Base-by-base conservation (phyloP, 2,797 vertebrate species). In the Brachyalestes nurse region DNA sequence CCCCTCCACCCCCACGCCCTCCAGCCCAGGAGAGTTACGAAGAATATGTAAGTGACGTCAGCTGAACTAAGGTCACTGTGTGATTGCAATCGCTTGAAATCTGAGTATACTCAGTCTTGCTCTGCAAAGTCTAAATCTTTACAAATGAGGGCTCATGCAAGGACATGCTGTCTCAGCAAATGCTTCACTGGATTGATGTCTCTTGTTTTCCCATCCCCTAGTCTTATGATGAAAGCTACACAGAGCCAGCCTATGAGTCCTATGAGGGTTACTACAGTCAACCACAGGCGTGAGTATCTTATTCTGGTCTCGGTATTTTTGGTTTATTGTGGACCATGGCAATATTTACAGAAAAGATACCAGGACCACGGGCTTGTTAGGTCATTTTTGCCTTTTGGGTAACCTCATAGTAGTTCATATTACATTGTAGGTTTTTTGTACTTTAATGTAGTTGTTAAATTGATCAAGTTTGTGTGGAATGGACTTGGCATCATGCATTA, bases 201-300 rank as follows among this genome's bases (percentile, higher is more conserved):
- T 53, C 69, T 82, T 40, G 73, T 81, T 66, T 64, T 81, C 79
- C 79, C 76, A 72, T 82, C 66, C 87, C 84, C 21, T 85, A 99
- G 97, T 93, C 97, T 82, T 99, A 99, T 77, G 97, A 99, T 8
- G 97, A 99, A 87, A 93, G 93, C 28, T 99, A 99, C 51, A 94
- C 95, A 82, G 97, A 98, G 75, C 90, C 96, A 84, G 93, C 94
- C 91, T 99, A 99, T 79, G 97, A 99, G 89, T 95, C 97, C 9
- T 99, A 99, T 69, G 97, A 99, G 92, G 95, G 93, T 88, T 99
- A 99, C 90, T 99, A 99, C 94, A 97, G 92, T 91, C 98, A 99
- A 92, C 95, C 95, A 88, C 97, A 97, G 93, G 95, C 96, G 97
- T 99, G 90, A 98, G 98, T 96, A 82, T 82, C 34, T 34, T 73